Evolutionary conservation across 2,888 invertebrate species (phyloP), one percentile per base, ranked within the genome.

Genomic region (Agrochola litura): DNA sequence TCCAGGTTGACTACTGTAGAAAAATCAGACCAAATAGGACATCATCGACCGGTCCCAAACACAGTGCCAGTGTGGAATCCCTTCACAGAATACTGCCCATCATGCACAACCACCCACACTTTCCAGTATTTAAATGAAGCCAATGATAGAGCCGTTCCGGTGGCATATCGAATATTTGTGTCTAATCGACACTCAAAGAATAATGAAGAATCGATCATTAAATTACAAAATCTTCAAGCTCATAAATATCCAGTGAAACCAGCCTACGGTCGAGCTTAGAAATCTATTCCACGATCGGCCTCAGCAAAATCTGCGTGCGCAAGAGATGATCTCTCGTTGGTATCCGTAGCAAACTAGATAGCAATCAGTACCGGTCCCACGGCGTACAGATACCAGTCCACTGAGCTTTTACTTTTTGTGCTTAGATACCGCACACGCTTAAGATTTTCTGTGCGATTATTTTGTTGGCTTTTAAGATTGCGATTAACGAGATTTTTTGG

Each of bases 341-440:
- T 84, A 73, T 87, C 76, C 56, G 74, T 65, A 72, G 67, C 76
- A 49, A 76, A 80, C 79, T 65, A 66, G 83, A 89, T 85, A 68
- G 72, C 43, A 69, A 90, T 89, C 89, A 73, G 72, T 68, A 82
- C 79, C 74, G 72, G 61, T 79, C 84, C 65, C 82, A 84, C 82
- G 82, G 72, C 84, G 5, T 78, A 79, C 81, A 75, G 84, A 81
- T 74, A 77, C 66, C 73, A 81, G 79, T 82, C 80, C 84, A 84
- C 79, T 79, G 71, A 81, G 84, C 90, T 90, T 90, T 90, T 90
- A 88, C 89, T 89, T 88, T 86, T 88, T 85, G 79, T 82, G 72
- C 72, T 86, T 79, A 81, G 82, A 84, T 79, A 76, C 68, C 43
- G 67, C 81, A 73, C 81, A 72, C 76, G 64, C 52, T 80, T 63